Evolutionary conservation across 1,140 invertebrate species (phyloP), one percentile per base, ranked within the genome.

Genomic region (Ceratoteleas bidentatus): DNA sequence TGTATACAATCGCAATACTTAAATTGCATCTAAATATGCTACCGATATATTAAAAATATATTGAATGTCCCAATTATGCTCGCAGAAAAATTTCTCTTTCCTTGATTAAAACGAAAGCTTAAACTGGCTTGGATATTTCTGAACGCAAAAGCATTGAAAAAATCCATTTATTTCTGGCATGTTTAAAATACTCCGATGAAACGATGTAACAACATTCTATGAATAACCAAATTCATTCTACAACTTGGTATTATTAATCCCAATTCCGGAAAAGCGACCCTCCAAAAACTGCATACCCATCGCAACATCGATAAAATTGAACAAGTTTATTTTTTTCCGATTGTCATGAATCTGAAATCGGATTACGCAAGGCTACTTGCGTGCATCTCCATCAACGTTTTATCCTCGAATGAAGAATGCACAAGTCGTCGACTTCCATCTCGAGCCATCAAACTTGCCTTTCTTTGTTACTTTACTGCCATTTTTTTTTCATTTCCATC

Each of bases 371-470:
- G 74, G 69, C 61, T 15, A 78, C 58, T 78, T 64, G 47, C 54
- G 33, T 57, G 34, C 54, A 49, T 58, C 60, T 66, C 47, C 50
- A 62, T 80, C 69, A 80, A 80, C 60, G 65, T 80, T 80, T 80
- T 73, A 74, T 73, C 52, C 52, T 24, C 50, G 65, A 81, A 74
- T 66, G 62, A 74, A 69, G 54, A 81, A 70, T 74, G 64, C 53
- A 70, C 69, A 57, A 79, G 69, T 79, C 62, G 47, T 50, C 52
- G 69, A 81, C 70, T 81, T 81, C 74, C 65, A 81, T 69, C 40
- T 58, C n/a, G 14, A 61, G 50, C 54, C 11, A 58, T 77, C 78
- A 73, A 52, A 81, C 70, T 69, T 65, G 43, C 66, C 38, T 64
- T 74, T 58, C 64, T 81, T 70, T 70, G 62, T 69, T 62, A 43